Evolutionary conservation across 53 echinoderm and acorn worm species (phyloP).

Genomic region (Mesocentrotus franciscanus): DNA sequence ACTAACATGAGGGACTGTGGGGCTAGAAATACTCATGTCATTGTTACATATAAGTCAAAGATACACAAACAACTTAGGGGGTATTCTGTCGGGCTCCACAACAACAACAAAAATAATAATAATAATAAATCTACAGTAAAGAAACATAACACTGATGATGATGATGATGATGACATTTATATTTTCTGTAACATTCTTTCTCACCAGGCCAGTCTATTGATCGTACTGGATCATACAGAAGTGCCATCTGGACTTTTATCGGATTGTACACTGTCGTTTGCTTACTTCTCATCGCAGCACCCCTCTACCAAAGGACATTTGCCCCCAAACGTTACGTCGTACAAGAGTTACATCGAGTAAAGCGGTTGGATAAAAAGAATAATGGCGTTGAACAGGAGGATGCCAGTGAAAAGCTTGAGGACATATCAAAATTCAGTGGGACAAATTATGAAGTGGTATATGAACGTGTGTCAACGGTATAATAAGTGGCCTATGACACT

Average conservation of each 20-base stretch:
- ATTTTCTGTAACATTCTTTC: neutral
- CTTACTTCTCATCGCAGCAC: neutral
- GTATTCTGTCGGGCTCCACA: too few relatives aligned
- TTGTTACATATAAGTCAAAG: too few relatives aligned
- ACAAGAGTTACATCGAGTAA: slow-evolving; percentile 20
- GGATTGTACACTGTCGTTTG: neutral
- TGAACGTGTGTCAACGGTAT: neutral
- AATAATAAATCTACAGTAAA: too few relatives aligned
- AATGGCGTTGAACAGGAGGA: neutral
- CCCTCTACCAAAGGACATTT: slow-evolving; percentile 10
- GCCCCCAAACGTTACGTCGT: neutral
- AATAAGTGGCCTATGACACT: neutral
- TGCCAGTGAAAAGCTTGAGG: neutral
- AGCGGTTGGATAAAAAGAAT: neutral
- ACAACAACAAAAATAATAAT: too few relatives aligned
- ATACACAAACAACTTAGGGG: too few relatives aligned
- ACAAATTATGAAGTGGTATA: neutral
- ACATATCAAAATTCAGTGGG: neutral
- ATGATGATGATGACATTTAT: too few relatives aligned
- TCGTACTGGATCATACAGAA: slow-evolving; percentile 16
- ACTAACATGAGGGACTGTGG: too few relatives aligned
- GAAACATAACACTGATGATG: too few relatives aligned
- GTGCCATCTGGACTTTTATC: neutral
- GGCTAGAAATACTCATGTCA: too few relatives aligned
- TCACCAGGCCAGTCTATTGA: slow-evolving; percentile 30